Base-by-base conservation (phyloP, 2,888 invertebrate genomes). In the Hyposoter didymator region DNA sequence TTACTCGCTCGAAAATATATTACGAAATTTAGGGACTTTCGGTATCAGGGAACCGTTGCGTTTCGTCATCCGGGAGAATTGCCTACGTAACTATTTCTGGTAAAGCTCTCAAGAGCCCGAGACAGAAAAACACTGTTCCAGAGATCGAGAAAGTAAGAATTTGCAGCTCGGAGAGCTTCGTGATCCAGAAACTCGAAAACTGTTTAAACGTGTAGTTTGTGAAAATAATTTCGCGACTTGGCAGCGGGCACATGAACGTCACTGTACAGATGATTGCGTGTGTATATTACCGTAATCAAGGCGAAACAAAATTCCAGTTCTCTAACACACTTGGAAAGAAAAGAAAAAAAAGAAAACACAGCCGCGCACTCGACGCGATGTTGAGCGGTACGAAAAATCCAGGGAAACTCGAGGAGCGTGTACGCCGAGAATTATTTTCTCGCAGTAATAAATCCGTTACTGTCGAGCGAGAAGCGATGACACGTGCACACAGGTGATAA, bases 251-350 rank as follows among this genome's bases (percentile, higher is more conserved):
- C n/a, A 62, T 62, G 43, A 43, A 74, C 14, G 28, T 32, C 62
- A 22, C 35, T 47, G 28, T n/a, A 75, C 32, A 70, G 14, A 59
- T 14, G 47, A 45, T 45, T 45, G 35, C 39, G 28, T 39, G n/a
- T 59, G 35, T 62, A 6, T 39, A 55, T 69, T 78, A 70, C 70
- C 78, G 78, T 79, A 62, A n/a, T 62, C 47, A n/a, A 70, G n/a
- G 17, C 17, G 59, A 72, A 17, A 69, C 62, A 52, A 79, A 35
- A 47, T 70, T 70, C 70, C 45, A 47, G 28, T 5, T 32, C 43
- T 52, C 12, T 6, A 39, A 52, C 52, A 52, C 52, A 52, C 22
- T 14, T 6, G 22, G 6, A 17, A 45, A 19, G 39, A 52, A 43
- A 39, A 66, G 14, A n/a, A n/a, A 35, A 35, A 19, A 0, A 28